Conservation (phyloP, 2,888 invertebrate species). For the Drosophila mettleri region DNA sequence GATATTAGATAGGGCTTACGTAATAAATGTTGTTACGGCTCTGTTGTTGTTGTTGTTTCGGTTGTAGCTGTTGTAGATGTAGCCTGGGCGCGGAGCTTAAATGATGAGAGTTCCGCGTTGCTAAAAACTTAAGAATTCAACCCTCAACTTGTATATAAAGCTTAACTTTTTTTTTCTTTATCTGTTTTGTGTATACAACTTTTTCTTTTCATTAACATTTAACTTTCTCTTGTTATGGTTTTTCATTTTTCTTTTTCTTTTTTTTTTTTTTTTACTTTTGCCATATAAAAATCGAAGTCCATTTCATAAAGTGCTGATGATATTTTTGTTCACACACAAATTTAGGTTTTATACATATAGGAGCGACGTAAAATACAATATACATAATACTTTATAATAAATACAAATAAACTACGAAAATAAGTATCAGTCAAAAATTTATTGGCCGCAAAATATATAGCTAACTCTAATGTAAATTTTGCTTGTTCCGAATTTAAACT, state of each 20-base stretch:
- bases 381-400: slow-evolving; percentile 70
- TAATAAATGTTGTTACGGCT: slow-evolving; percentile 58
- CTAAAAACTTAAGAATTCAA: slow-evolving; percentile 80
- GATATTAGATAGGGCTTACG: slow-evolving; percentile 71
- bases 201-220: slow-evolving; percentile 43
- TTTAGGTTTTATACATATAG: slow-evolving; percentile 74
- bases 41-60: slow-evolving; percentile 51
- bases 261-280: slow-evolving; percentile 55
- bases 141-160: slow-evolving; percentile 81
- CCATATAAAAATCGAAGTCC: slow-evolving; percentile 85
- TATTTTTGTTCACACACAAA: slow-evolving; percentile 85
- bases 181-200: slow-evolving; percentile 59
- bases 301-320: slow-evolving; percentile 84
- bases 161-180: slow-evolving; percentile 53
- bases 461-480: slow-evolving; percentile 9
- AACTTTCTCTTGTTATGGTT: slow-evolving; percentile 34
- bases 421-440: slow-evolving; percentile 85
- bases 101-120: slow-evolving; percentile 64
- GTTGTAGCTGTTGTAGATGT: slow-evolving; percentile 53
- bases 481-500: slow-evolving; percentile 22
- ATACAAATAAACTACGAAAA: slow-evolving; percentile 74
- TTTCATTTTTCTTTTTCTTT: slow-evolving; percentile 35
- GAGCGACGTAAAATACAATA: slow-evolving; percentile 75
- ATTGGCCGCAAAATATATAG: slow-evolving; percentile 81
- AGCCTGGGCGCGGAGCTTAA: slow-evolving; percentile 59